Evolutionary conservation across 92 coral and sea anemone species (phyloP).

Genomic region (Porites cylindrica): DNA sequence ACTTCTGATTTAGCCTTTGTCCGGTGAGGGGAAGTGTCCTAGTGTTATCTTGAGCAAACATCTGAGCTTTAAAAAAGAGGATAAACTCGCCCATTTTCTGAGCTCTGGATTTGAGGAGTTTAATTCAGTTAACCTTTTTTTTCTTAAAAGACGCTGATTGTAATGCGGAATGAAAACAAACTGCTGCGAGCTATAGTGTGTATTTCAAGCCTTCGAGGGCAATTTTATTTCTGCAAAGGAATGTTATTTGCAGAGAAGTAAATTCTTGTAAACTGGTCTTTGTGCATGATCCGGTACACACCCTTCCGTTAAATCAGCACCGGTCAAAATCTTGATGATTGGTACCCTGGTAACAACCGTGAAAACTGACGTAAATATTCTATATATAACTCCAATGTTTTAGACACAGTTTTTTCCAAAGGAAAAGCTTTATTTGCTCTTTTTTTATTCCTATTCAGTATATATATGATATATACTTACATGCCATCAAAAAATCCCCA

Average conservation of each 20-base stretch:
- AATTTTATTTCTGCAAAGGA: constrained; percentile 5
- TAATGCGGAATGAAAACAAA: constrained; percentile 29
- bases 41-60: constrained; percentile 40
- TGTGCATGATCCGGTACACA: constrained; percentile 33
- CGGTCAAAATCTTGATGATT: not conserved
- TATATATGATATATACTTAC: not conserved
- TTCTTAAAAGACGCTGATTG: too few relatives aligned
- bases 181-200: not conserved
- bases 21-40: constrained; percentile 30
- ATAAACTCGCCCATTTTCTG: constrained; percentile 23
- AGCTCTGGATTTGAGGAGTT: constrained; percentile 13
- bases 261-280: not conserved
- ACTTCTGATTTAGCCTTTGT: constrained; percentile 15
- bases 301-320: constrained; percentile 48
- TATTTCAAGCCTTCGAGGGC: not conserved
- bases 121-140: constrained; percentile 1
- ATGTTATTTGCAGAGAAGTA: constrained; percentile 21
- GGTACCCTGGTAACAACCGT: not conserved
- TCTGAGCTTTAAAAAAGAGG: constrained; percentile 45
- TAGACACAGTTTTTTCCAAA: not conserved
- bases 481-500: not conserved
- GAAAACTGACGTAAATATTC: constrained; percentile 6
- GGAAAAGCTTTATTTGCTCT: constrained; percentile 7
- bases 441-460: not conserved
- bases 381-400: constrained; percentile 12